A percentile compares a stretch with the other conserved stretches of the same genome.
Conservation (phyloP, 2,113 vertebrate species). For the Calidris pygmaea region DNA sequence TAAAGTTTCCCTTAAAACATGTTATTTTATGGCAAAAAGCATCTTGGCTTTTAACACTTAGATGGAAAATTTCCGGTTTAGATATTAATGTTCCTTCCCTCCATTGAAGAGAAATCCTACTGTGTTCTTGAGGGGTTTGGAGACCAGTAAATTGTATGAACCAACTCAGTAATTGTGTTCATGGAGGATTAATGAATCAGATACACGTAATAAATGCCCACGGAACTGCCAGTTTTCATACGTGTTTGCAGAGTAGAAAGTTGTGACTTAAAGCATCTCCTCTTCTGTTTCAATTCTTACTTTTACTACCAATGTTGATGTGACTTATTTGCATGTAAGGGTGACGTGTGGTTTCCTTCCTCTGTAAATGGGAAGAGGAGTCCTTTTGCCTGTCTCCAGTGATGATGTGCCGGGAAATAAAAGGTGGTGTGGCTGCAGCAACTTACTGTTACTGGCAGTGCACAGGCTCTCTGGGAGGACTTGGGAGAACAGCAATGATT, state of each 20-base stretch:
- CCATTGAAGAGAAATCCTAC: not conserved
- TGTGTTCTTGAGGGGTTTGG: not conserved
- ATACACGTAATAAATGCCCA: rapidly evolving
- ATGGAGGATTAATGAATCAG: not conserved
- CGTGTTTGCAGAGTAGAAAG: not conserved
- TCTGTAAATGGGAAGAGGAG: not conserved
- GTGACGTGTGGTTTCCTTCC: not conserved
- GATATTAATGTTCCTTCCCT: not conserved
- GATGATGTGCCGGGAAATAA: not conserved
- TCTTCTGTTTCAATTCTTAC: not conserved
- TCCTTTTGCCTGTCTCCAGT: not conserved
- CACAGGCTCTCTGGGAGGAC: not conserved
- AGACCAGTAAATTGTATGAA: not conserved
- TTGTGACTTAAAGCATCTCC: not conserved
- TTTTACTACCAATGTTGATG: not conserved
- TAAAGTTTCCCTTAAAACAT: not conserved
- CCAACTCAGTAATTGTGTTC: not conserved
- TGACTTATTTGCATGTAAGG: not conserved
- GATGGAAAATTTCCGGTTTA: not conserved
- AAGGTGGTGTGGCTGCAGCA: not conserved
- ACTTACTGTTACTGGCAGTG: not conserved
- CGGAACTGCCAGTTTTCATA: not conserved
- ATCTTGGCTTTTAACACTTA: not conserved
- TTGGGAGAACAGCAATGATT: not conserved
- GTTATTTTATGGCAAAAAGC: not conserved